These are phyloP conservation scores for Sarcophilus harrisii DNA, from an alignment of 2,797 vertebrate species.

Conservation along the genomic window DNA sequence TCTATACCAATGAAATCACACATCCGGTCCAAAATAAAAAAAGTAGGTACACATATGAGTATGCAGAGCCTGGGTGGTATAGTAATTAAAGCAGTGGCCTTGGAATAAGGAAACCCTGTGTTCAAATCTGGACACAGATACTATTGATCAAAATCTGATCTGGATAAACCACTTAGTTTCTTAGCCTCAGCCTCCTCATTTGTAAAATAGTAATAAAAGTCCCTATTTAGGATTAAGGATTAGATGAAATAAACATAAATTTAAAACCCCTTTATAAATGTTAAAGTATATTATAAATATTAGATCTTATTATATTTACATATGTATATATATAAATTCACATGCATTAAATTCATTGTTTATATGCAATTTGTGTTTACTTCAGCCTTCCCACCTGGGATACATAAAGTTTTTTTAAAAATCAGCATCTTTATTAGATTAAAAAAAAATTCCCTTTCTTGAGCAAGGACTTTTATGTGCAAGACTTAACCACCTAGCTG, in stretches of 20 bases:
- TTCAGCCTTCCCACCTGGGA: not conserved
- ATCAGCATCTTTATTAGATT: not conserved
- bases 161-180: not conserved
- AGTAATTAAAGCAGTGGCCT: not conserved
- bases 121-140: not conserved
- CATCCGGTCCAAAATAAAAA: not conserved
- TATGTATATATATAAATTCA: not conserved
- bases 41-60: not conserved
- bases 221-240: not conserved
- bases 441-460: not conserved
- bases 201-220: not conserved
- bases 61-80: not conserved
- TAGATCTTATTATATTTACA: not conserved
- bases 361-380: not conserved
- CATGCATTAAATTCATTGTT: not conserved
- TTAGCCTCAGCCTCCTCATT: not conserved
- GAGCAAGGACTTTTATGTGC: conserved; percentile 19
- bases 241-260: not conserved
- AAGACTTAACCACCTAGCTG: conserved; percentile 52
- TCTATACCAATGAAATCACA: not conserved
- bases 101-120: not conserved
- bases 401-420: not conserved
- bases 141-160: not conserved
- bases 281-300: not conserved
- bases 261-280: not conserved